Conservation (phyloP, 1,140 invertebrate species). For the Aphelinus certus region DNA sequence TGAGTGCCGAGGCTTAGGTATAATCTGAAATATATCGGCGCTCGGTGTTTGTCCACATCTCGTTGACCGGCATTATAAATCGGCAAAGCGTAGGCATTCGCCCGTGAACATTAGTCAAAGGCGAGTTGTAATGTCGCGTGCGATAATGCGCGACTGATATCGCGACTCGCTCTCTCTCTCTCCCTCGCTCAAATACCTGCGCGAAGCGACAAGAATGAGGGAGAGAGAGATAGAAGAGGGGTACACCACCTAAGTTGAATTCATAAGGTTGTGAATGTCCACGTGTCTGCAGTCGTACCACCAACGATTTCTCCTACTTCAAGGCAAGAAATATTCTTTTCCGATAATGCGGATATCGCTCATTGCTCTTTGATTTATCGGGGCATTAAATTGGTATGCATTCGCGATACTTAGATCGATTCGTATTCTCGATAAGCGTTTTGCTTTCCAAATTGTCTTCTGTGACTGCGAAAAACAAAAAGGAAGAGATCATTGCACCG, state of each 20-base stretch:
- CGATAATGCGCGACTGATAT: conserved; percentile 65
- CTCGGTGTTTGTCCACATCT: conserved; percentile 65
- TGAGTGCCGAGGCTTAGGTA: conserved; percentile 54
- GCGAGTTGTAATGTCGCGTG: conserved; percentile 58
- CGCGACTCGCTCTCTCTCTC: conserved; percentile 42
- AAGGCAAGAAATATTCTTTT: neutral
- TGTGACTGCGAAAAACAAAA: neutral
- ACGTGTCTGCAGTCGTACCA: conserved; percentile 12
- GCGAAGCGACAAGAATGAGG: conserved; percentile 7
- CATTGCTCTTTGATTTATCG: neutral
- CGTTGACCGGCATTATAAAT: conserved; percentile 66
- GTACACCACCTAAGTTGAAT: conserved; percentile 43
- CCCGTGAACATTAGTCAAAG: conserved; percentile 66
- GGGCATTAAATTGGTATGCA: neutral
- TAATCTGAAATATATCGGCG: conserved; percentile 67
- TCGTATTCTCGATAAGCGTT: neutral
- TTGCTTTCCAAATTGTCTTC: too few species aligned
- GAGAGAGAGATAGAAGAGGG: neutral
- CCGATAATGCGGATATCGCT: neutral
- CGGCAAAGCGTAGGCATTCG: conserved; percentile 65
- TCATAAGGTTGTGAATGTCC: conserved; percentile 49
- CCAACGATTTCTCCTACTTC: conserved; percentile 19
- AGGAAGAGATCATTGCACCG: neutral
- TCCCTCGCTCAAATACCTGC: conserved; percentile 34
- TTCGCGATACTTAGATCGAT: neutral